Base-by-base conservation (phyloP, 1,140 invertebrate species). In the Scaptomyza hsui region DNA sequence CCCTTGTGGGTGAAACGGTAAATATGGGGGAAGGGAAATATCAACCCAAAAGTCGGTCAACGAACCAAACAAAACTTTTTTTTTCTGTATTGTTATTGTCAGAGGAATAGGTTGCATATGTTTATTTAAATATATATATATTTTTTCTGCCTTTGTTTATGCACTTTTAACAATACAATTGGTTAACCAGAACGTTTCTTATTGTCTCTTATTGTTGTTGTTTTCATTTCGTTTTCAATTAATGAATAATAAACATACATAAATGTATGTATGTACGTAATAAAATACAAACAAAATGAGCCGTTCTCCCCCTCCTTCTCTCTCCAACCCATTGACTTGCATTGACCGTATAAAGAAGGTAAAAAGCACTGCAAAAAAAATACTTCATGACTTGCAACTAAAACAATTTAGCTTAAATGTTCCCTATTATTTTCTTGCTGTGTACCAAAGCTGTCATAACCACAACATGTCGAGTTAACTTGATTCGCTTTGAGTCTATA, bases 171-270 rank as follows among this genome's bases (percentile, higher is more conserved):
- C 32, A 71, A 75, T 64, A 55, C 35, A 47, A 59, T 37, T 42
- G 52, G 1, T 55, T 42, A 16, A 7, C 19, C 44, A 47, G 44
- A 55, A 49, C 18, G 15, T 52, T 18, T 35, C 12, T 16, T 51
- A 13, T 51, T 32, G 13, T 13, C 7, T 37, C 9, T 52, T 12
- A 4, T 13, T 37, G 16, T 60, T 29, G 9, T 15, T 59, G 16
- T 16, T 41, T 71, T 19, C 69, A 75, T 75, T 78, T 78, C 72
- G 71, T 64, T 83, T 85, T 85, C 79, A 78, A 75, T 85, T 85
- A 72, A 67, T 60, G 51, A 19, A 62, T 69, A 57, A 71, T 51
- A 56, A 70, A 64, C 35, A 42, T n/a, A 4, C 32, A 29, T 47
- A 71, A n/a, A n/a, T 53, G 44, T 44, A 56, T 55, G 26, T 47